phyloP scores from a whole-genome alignment of 2,797 vertebrate species.

The Erithacus rubecula region DNA sequence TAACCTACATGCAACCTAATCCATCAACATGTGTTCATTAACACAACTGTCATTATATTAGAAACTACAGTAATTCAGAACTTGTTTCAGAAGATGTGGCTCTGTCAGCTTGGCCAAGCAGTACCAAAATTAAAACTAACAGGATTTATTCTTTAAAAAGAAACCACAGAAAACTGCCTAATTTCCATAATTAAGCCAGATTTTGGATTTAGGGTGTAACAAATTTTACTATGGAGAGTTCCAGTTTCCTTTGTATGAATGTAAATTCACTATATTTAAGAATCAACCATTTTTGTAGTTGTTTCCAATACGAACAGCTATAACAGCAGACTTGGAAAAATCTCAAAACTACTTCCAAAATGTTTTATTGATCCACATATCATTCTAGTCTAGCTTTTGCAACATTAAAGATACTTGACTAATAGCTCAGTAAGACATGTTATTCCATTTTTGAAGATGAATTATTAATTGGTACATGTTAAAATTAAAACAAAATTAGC shows the following conservation, averaged over 20 bases:
- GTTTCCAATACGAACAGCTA: not conserved
- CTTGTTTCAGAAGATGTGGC: not conserved
- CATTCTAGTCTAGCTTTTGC: not conserved
- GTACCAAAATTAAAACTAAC: not conserved
- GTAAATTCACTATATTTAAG: not conserved
- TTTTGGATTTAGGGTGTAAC: not conserved
- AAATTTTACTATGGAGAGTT: not conserved
- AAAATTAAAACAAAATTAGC: constrained; percentile 10
- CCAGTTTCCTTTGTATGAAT: not conserved
- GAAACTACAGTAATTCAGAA: not conserved
- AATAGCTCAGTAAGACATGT: constrained; percentile 25
- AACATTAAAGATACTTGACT: not conserved
- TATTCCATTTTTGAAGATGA: constrained; percentile 44
- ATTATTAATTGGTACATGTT: constrained; percentile 19
- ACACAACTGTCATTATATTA: not conserved
- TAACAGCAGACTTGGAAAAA: not conserved
- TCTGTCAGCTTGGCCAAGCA: not conserved
- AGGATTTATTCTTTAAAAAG: not conserved
- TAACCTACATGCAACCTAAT: not conserved
- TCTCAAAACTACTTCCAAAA: not conserved
- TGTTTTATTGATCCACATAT: not conserved
- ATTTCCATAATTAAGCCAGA: not conserved
- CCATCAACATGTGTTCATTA: not conserved
- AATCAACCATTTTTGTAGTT: not conserved
- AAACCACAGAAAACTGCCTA: not conserved